These are phyloP conservation scores for Channa argus DNA, from an alignment of 2,113 vertebrate genomes.

Conservation along the genomic window DNA sequence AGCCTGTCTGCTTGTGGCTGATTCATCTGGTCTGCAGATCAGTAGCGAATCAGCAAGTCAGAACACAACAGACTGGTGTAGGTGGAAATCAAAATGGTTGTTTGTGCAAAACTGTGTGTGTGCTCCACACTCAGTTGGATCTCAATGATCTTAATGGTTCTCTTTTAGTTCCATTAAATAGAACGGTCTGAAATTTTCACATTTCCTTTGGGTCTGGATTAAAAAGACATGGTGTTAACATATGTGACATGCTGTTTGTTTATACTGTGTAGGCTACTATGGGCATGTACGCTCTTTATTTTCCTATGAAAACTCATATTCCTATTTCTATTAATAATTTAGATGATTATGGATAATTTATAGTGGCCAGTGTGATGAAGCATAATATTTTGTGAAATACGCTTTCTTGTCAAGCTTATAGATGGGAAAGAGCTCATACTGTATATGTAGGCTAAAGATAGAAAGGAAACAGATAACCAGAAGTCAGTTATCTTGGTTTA, in stretches of 20 bases:
- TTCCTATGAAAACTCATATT: not conserved
- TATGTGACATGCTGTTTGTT: not conserved
- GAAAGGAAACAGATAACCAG: too few relatives aligned
- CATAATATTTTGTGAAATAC: too few relatives aligned
- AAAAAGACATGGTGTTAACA: not conserved
- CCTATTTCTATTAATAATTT: too few relatives aligned
- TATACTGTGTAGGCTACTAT: not conserved
- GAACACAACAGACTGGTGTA: constrained; percentile 57
- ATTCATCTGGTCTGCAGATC: constrained; percentile 62
- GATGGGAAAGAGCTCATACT: too few relatives aligned
- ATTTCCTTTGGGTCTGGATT: not conserved
- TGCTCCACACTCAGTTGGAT: constrained; percentile 10
- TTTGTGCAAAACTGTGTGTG: constrained; percentile 17
- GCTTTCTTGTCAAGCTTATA: too few relatives aligned
- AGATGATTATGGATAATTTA: too few relatives aligned
- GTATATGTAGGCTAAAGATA: too few relatives aligned
- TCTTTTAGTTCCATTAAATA: constrained; percentile 1
- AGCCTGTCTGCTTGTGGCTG: constrained; percentile 41
- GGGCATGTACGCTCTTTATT: not conserved
- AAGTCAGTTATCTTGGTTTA: too few relatives aligned
- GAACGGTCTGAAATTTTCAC: not conserved
- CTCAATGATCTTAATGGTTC: not conserved
- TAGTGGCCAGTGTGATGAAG: too few relatives aligned
- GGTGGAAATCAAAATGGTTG: constrained; percentile 49
- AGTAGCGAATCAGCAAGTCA: constrained; percentile 12